Conservation (phyloP, 2,888 invertebrate genomes). For the Drosophila phalerata region DNA sequence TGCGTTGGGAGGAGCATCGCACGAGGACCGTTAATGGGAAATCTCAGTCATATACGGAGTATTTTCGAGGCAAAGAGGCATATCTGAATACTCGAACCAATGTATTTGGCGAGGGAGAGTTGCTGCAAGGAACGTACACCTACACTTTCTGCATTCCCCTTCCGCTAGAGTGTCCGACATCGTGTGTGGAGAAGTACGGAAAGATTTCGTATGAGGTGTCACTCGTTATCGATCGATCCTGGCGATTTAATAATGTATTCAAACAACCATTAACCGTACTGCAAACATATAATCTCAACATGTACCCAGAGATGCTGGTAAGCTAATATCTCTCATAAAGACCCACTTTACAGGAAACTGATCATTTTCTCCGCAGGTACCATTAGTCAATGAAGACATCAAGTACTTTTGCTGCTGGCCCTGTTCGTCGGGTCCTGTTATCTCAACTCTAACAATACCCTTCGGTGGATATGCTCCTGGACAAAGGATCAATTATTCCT, state of each 20-base stretch:
- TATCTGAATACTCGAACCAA: conserved; percentile 55
- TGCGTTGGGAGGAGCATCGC: conserved; percentile 63
- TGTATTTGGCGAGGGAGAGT: conserved; percentile 55
- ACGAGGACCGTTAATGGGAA: conserved; percentile 45
- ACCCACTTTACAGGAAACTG: neutral
- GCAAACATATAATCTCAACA: conserved; percentile 91
- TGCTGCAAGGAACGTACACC: conserved; percentile 84
- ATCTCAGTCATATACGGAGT: conserved; percentile 38
- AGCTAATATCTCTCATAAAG: conserved; percentile 40
- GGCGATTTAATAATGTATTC: conserved; percentile 87
- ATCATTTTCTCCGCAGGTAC: conserved; percentile 32
- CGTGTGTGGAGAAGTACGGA: conserved; percentile 90
- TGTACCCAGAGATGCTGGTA: conserved; percentile 89
- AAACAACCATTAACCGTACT: conserved; percentile 89
- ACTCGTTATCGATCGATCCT: conserved; percentile 91
- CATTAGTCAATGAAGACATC: conserved; percentile 53
- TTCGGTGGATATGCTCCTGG: conserved; percentile 91
- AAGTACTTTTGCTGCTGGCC: conserved; percentile 75
- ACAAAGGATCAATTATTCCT: conserved; percentile 88
- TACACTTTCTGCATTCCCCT: conserved; percentile 90
- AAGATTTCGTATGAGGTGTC: conserved; percentile 91
- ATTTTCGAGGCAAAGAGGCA: conserved; percentile 50
- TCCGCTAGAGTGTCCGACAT: conserved; percentile 88
- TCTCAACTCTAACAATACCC: conserved; percentile 85
- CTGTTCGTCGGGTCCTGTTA: conserved; percentile 64